phyloP scores from a whole-genome alignment of 2,888 invertebrate species.

The Epinotia bilunana region DNA sequence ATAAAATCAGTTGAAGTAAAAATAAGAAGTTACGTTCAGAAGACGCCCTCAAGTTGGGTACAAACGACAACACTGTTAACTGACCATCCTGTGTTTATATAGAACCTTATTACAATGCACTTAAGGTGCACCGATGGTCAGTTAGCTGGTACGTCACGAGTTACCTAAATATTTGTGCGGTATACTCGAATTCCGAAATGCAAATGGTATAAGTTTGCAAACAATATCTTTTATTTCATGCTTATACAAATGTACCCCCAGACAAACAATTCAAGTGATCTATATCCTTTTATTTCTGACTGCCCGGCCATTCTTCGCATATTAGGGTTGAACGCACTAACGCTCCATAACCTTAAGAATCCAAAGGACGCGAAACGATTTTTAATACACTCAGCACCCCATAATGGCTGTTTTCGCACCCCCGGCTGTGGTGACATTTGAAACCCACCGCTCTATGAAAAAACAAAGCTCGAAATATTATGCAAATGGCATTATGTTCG shows the following conservation, averaged over 20 bases:
- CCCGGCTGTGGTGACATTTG: conserved; percentile 82
- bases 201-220: conserved; percentile 4
- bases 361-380: conserved; percentile 78
- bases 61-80: no score
- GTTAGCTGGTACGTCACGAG: neutral
- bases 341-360: conserved; percentile 79
- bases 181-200: conserved; percentile 2
- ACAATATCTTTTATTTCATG: conserved; percentile 16
- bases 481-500: conserved; percentile 83
- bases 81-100: no score
- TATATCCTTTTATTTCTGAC: conserved; percentile 33
- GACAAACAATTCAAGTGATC: conserved; percentile 21
- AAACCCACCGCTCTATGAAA: conserved; percentile 80
- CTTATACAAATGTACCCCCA: neutral
- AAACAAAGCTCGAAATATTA: conserved; percentile 82
- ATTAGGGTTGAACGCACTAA: conserved; percentile 59
- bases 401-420: conserved; percentile 81
- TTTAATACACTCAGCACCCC: conserved; percentile 81
- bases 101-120: no score
- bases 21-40: neutral
- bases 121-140: no score
- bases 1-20: no score
- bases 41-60: neutral
- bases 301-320: conserved; percentile 41
- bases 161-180: neutral